phyloP scores from a whole-genome alignment of 2,797 vertebrate species.

The Cossypha polioptera region DNA sequence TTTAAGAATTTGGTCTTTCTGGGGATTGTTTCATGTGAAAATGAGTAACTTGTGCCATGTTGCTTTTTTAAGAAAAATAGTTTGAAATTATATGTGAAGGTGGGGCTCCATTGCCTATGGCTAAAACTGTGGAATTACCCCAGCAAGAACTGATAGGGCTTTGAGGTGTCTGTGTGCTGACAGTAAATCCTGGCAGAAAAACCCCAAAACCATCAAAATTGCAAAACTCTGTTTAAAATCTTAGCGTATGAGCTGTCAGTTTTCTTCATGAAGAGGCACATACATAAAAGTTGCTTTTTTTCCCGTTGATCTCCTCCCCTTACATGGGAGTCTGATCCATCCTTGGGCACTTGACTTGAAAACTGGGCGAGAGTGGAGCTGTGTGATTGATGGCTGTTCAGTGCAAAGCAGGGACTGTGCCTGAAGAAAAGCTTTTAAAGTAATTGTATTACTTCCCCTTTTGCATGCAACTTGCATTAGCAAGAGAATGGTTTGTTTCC shows the following conservation, averaged over 20 bases:
- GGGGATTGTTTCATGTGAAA: neutral
- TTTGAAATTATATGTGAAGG: neutral
- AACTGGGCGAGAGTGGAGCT: neutral
- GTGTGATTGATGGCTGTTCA: neutral
- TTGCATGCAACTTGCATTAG: neutral
- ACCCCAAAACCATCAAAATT: fast-evolving
- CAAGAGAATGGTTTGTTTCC: neutral
- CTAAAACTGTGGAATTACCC: neutral
- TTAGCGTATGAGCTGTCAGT: neutral
- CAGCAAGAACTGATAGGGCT: neutral
- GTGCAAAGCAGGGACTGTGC: neutral
- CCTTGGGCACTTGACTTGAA: neutral
- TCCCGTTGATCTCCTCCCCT: fast-evolving
- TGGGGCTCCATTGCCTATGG: neutral
- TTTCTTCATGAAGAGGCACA: neutral
- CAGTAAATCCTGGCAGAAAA: neutral
- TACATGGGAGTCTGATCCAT: neutral
- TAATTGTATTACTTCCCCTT: neutral
- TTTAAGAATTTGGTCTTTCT: constrained; percentile 24
- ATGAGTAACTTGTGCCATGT: neutral
- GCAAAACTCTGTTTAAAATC: neutral
- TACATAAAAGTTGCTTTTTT: fast-evolving
- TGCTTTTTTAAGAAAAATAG: neutral
- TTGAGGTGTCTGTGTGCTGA: neutral
- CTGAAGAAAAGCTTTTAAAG: constrained; percentile 14